Evolutionary conservation across 1,140 invertebrate genomes (phyloP).

Genomic region (Conus betulinus): DNA sequence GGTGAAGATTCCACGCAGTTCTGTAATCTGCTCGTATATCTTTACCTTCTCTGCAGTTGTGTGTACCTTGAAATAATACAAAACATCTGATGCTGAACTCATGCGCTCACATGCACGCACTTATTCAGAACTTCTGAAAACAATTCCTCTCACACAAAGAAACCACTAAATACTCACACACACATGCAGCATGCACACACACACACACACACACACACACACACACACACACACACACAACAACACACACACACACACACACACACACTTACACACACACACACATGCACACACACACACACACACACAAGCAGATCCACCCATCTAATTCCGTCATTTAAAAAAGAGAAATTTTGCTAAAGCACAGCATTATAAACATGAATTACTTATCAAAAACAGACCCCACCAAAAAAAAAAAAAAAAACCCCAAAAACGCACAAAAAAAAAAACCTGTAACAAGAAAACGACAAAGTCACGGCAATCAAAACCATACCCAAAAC

Average conservation of each 20-base stretch:
- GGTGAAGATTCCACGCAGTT: slow-evolving; percentile 57
- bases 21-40: slow-evolving; percentile 61
- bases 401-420: too few relatives aligned
- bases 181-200: background rate
- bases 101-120: background rate
- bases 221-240: background rate
- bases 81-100: background rate
- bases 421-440: background rate
- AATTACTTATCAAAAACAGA: too few relatives aligned
- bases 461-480: background rate
- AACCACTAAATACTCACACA: background rate
- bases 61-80: slow-evolving; percentile 58
- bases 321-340: background rate
- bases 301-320: background rate
- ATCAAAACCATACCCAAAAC: background rate
- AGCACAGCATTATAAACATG: background rate
- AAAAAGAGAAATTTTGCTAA: background rate
- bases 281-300: background rate
- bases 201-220: background rate
- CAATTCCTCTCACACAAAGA: too few relatives aligned
- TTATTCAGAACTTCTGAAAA: too few relatives aligned
- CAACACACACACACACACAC: background rate
- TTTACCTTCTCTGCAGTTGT: slow-evolving; percentile 53
- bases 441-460: background rate
- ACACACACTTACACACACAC: slow-evolving; percentile 44